Conservation (phyloP, 23 tunicate species). For the Aplidium turbinatum region DNA sequence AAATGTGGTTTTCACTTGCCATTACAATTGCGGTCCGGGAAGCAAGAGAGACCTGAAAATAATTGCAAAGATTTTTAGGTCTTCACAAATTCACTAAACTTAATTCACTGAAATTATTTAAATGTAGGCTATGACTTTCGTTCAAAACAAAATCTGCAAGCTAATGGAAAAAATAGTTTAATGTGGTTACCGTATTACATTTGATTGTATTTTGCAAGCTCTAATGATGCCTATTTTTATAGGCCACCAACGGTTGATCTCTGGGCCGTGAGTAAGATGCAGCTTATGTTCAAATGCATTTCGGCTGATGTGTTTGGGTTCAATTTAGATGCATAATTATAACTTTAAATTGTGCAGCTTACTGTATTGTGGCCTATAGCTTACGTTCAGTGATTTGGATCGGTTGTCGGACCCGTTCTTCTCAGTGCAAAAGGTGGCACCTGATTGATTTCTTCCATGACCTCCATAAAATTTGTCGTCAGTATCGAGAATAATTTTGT, state of each 20-base stretch:
- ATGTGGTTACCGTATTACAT: not conserved
- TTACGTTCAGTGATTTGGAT: conserved; percentile 60
- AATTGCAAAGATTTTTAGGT: not conserved
- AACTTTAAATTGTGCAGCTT: no score
- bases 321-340: no score
- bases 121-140: not conserved
- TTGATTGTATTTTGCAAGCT: not conserved
- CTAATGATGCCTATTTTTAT: no score
- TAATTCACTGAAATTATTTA: no score
- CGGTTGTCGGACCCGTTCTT: conserved; percentile 43
- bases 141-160: not conserved
- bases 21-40: conserved; percentile 33
- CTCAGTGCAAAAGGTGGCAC: conserved; percentile 34
- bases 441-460: conserved; percentile 53
- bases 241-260: no score
- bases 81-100: not conserved
- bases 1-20: no score
- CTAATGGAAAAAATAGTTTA: not conserved
- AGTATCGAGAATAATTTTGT: conserved; percentile 65
- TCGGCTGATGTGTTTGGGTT: no score
- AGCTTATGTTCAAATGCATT: no score
- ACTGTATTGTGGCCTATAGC: not conserved
- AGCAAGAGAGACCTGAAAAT: conserved; percentile 31
- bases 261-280: no score
- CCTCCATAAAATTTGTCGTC: conserved; percentile 66